Evolutionary conservation across 2,888 invertebrate genomes (phyloP), one percentile per base, ranked within the genome.

Genomic region (Papilio elwesi): DNA sequence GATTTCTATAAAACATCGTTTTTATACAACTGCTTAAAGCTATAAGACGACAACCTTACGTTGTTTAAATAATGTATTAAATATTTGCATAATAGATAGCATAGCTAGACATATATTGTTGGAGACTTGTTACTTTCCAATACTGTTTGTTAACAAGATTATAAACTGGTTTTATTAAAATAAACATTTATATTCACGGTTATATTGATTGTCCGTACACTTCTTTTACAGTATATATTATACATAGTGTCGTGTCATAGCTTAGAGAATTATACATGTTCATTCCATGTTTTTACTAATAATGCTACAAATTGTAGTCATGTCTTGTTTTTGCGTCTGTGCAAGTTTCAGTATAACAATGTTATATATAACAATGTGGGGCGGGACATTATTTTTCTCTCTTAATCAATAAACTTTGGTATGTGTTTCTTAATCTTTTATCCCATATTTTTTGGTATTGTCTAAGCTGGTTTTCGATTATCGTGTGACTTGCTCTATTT

Each of bases 31-130:
- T 43, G n/a, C 38, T 59, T 59, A 0, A 11, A 43, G 15, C 10
- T 6, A n/a, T 15, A n/a, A n/a, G n/a, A 59, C 15, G 59, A 57
- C 26, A 59, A 36, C 43, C 43, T 43, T 43, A 43, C 64, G 15
- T 49, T 64, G 16, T 64, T 64, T 26, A 16, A 26, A 49, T 49
- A 26, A 64, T 49, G 49, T 63, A 38, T 62, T 12, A 62, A 62
- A 15, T 8, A 64, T 64, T 64, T 64, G 49, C 64, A 64, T 48
- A 64, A 64, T 64, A 64, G 16, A 48, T 47, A 48, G 13, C 16
- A 16, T 6, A 63, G 43, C 43, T 9, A 43, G 43, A 43, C 16
- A 63, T 38, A 52, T 7, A 13, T 57, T 57, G 10, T 62, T 62
- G 43, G 15, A 62, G 38, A 62, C 7, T 59, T 26, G 26, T 9